Conservation (phyloP, 2,888 invertebrate genomes). For the Glaucopsyche alexis region DNA sequence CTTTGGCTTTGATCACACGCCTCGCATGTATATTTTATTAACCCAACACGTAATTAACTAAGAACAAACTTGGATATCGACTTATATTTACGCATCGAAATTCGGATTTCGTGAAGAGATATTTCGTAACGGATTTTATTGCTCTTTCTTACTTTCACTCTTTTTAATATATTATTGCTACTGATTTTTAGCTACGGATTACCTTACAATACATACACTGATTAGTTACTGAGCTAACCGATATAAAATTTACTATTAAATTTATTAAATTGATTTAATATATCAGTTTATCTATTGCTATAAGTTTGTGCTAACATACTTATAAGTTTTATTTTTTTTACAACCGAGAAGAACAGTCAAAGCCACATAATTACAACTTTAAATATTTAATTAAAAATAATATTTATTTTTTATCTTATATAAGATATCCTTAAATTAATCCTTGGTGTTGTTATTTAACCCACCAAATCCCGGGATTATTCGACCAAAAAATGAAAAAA, state of each 20-base stretch:
- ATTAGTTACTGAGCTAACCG: too few species aligned
- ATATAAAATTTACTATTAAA: too few species aligned
- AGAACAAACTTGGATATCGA: constrained; percentile 22
- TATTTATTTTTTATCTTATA: background rate
- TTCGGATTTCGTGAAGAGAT: background rate
- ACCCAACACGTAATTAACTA: constrained; percentile 25
- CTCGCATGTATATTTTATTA: constrained; percentile 42
- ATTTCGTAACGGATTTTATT: background rate
- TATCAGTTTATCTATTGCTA: too few species aligned
- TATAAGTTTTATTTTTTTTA: too few species aligned
- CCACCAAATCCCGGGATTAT: constrained; percentile 27
- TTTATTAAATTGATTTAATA: too few species aligned
- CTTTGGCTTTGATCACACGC: constrained; percentile 52
- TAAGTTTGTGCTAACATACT: too few species aligned
- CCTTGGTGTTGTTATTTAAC: constrained; percentile 15
- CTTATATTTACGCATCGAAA: constrained; percentile 13
- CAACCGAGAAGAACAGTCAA: too few species aligned
- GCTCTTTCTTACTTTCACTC: background rate
- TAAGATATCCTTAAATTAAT: constrained; percentile 14
- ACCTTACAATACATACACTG: too few species aligned
- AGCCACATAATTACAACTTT: background rate
- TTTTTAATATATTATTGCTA: background rate
- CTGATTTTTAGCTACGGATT: too few species aligned
- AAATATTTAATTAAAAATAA: constrained; percentile 9
- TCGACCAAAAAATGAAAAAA: constrained; percentile 4